Conservation (phyloP, 2,888 invertebrate genomes). For the Hecatera dysodea region DNA sequence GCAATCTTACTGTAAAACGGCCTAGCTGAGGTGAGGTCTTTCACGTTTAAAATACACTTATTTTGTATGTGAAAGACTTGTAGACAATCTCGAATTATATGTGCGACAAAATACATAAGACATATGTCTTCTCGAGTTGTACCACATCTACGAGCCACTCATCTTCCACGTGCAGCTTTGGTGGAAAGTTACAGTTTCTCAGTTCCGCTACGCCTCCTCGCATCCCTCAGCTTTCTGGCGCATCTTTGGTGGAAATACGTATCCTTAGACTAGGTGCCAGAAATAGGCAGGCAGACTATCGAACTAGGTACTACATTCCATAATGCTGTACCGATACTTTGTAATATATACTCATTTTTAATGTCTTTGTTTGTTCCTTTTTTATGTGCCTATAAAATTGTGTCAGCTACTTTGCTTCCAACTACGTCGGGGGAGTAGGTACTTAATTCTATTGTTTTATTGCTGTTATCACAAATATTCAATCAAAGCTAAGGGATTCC, state of each 20-base stretch:
- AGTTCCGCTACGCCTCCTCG: too few relatives aligned
- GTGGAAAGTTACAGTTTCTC: too few relatives aligned
- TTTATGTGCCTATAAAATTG: not conserved
- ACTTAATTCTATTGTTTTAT: not conserved
- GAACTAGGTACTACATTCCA: not conserved
- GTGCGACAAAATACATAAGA: too few relatives aligned
- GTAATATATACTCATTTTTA: not conserved
- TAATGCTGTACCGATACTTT: not conserved
- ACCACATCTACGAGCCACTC: not conserved
- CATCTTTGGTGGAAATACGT: not conserved
- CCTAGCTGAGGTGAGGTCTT: not conserved
- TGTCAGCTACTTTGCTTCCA: slow-evolving; percentile 11
- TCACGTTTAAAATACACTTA: not conserved
- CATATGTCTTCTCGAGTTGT: too few relatives aligned
- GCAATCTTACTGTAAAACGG: not conserved
- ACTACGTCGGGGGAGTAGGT: slow-evolving; percentile 8
- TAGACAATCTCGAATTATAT: not conserved
- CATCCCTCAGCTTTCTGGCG: too few relatives aligned
- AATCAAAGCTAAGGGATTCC: not conserved
- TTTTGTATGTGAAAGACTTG: too few relatives aligned
- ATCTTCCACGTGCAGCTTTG: not conserved
- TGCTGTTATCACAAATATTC: slow-evolving; percentile 8
- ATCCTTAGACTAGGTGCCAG: not conserved
- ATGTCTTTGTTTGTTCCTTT: slow-evolving; percentile 6
- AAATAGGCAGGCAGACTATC: not conserved